These are phyloP conservation scores for Adineta ricciae DNA, from an alignment of 2,888 invertebrate genomes.

Conservation along the genomic window DNA sequence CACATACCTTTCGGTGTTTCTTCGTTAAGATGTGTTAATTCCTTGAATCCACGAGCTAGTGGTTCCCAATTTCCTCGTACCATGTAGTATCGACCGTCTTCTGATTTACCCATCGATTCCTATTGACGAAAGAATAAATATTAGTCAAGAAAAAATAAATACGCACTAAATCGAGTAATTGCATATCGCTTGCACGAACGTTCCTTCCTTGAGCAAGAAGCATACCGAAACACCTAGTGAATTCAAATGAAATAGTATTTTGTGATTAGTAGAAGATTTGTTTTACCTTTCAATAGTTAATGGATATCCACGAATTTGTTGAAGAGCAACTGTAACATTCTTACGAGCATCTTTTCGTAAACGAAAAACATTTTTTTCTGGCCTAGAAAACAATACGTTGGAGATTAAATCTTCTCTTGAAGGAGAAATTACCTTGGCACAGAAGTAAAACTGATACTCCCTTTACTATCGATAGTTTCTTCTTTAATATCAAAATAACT, in stretches of 20 bases:
- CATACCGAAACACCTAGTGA: slow-evolving; percentile 67
- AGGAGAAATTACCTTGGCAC: slow-evolving; percentile 19
- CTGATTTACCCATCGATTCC: slow-evolving; percentile 20
- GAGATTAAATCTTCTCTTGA: neutral
- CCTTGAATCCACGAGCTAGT: neutral
- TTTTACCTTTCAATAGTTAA: slow-evolving; percentile 27
- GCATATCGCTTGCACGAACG: slow-evolving; percentile 87
- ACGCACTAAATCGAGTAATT: slow-evolving; percentile 75
- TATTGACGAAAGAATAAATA: neutral
- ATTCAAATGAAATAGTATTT: neutral
- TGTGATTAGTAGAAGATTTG: neutral
- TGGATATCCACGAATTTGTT: slow-evolving; percentile 20
- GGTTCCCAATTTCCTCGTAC: slow-evolving; percentile 13
- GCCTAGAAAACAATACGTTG: neutral
- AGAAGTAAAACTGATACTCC: slow-evolving; percentile 3
- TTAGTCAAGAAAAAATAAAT: too few species aligned
- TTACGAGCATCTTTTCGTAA: slow-evolving; percentile 30
- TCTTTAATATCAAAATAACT: slow-evolving; percentile 28
- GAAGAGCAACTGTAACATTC: slow-evolving; percentile 24
- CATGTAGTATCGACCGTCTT: neutral
- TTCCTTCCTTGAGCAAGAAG: slow-evolving; percentile 81
- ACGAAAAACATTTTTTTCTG: slow-evolving; percentile 31
- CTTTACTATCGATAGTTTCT: slow-evolving; percentile 23
- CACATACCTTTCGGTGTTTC: slow-evolving; percentile 62
- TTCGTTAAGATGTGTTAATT: slow-evolving; percentile 57